Percentiles rank a stretch among this genome's conserved stretches.
Conservation (phyloP, 2,888 invertebrate genomes). For the Drosophila sordidapex region DNA sequence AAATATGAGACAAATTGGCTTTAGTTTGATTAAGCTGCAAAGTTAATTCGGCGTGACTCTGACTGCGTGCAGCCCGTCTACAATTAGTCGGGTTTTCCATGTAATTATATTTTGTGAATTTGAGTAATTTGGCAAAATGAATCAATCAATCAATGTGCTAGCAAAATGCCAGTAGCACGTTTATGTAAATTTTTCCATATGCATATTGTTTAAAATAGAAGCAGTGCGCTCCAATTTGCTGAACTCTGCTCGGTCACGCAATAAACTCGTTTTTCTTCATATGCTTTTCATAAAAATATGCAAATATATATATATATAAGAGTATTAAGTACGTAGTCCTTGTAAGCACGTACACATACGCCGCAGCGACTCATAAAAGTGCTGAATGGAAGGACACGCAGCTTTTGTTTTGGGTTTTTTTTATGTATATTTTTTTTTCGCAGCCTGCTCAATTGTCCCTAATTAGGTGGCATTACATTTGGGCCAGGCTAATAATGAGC, state of each 20-base stretch:
- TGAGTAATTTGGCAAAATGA: conserved; percentile 6
- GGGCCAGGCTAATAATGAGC: conserved; percentile 28
- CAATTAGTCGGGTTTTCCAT: conserved; percentile 12
- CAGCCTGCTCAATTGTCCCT: conserved; percentile 34
- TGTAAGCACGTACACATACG: conserved; percentile 6
- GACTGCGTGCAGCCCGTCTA: not conserved
- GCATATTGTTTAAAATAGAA: conserved; percentile 62
- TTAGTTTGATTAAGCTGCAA: not conserved
- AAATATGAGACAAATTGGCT: conserved; percentile 1
- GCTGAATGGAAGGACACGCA: conserved; percentile 28
- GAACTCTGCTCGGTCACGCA: conserved; percentile 60
- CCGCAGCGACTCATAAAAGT: conserved; percentile 8
- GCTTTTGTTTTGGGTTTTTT: conserved; percentile 2
- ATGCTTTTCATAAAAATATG: conserved; percentile 72
- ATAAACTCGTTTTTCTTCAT: conserved; percentile 71
- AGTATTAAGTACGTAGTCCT: conserved; percentile 9
- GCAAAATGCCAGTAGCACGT: conserved; percentile 22
- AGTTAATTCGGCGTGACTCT: not conserved
- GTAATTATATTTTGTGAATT: conserved; percentile 8
- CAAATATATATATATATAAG: conserved; percentile 9
- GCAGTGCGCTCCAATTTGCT: conserved; percentile 63
- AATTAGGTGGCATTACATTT: conserved; percentile 34
- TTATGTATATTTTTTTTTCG: not conserved
- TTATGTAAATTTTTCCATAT: conserved; percentile 19
- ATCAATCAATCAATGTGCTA: conserved; percentile 48